Evolutionary conservation across 1,140 invertebrate species (phyloP).

Genomic region (Epicauta chinensis): DNA sequence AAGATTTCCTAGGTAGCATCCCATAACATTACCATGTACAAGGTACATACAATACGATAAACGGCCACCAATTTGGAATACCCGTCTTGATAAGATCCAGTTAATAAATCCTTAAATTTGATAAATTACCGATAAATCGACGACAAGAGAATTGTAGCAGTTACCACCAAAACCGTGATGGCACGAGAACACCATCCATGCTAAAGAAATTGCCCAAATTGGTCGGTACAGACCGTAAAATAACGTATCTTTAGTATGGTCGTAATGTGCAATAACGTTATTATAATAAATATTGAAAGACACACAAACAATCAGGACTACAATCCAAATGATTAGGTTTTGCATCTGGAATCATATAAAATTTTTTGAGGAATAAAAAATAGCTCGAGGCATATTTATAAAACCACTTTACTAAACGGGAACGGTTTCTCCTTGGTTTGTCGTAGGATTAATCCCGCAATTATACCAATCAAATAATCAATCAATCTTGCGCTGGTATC

Average conservation of each 20-base stretch:
- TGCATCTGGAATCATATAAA: no score
- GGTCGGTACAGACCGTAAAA: slow-evolving; percentile 26
- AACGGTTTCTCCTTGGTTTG: slow-evolving; percentile 18
- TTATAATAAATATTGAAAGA: slow-evolving; percentile 16
- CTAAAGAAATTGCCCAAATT: slow-evolving; percentile 26
- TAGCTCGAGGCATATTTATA: no score
- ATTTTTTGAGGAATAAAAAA: no score
- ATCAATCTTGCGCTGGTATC: slow-evolving; percentile 29
- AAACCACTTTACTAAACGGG: slow-evolving; percentile 19
- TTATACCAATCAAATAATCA: slow-evolving; percentile 31
- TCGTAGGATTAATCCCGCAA: slow-evolving; percentile 22
- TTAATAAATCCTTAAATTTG: no score
- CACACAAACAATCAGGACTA: slow-evolving; percentile 14
- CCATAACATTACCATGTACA: slow-evolving; percentile 20
- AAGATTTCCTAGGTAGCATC: slow-evolving; percentile 1
- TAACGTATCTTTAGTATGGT: slow-evolving; percentile 13
- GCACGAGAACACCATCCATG: slow-evolving; percentile 33
- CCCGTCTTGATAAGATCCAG: slow-evolving; percentile 23
- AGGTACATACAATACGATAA: slow-evolving; percentile 33
- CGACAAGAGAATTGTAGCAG: no score
- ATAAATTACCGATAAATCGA: no score
- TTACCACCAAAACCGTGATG: slow-evolving; percentile 30
- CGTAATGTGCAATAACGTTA: slow-evolving; percentile 12
- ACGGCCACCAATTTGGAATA: slow-evolving; percentile 26
- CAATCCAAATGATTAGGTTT: slow-evolving; percentile 23